Evolutionary conservation across 2,797 vertebrate genomes (phyloP).

Genomic region (Crax fasciolata): DNA sequence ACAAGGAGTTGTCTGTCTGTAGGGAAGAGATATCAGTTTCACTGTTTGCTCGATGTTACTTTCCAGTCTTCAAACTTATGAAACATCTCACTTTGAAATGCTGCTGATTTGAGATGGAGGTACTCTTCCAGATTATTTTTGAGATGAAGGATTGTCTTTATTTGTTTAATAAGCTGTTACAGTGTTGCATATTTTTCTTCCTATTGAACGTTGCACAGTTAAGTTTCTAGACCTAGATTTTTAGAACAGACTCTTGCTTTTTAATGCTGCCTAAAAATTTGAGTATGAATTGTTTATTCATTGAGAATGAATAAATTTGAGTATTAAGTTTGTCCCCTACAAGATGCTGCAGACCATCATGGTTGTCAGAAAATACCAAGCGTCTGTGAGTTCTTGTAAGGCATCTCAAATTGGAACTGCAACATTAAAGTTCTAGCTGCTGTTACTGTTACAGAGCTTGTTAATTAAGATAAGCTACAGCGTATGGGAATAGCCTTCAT

Average conservation of each 20-base stretch:
- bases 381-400: neutral
- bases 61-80: neutral
- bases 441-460: neutral
- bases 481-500: neutral
- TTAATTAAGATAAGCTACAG: neutral
- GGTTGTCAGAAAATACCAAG: neutral
- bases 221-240: neutral
- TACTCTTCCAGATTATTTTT: neutral
- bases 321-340: neutral
- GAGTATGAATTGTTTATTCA: neutral
- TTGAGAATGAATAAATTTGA: no score
- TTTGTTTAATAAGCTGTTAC: neutral
- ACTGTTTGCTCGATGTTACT: neutral
- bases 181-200: neutral
- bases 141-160: neutral
- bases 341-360: neutral
- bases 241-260: neutral
- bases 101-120: neutral
- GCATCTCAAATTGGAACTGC: neutral
- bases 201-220: neutral
- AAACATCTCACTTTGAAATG: neutral
- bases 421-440: neutral
- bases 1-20: neutral
- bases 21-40: neutral
- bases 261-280: neutral